Evolutionary conservation across 1,140 invertebrate species (phyloP), one percentile per base, ranked within the genome.

Genomic region (Drosophila micromelanica): DNA sequence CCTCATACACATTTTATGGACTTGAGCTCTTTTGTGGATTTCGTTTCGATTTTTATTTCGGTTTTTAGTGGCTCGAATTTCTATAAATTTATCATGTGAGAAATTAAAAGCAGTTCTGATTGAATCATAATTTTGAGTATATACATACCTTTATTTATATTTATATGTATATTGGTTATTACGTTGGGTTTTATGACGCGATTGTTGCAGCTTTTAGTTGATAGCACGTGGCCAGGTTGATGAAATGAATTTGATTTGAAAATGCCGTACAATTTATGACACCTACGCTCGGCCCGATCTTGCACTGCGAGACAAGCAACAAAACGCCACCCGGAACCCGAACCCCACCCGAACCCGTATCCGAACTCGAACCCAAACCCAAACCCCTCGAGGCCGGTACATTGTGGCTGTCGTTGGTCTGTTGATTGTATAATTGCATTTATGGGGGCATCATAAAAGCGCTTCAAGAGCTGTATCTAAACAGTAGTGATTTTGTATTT

Each of bases 381-480:
- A 5, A n/a, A 3, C 23, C 48, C 23, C 23, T 13, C n/a, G 12
- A 8, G 11, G 11, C 35, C 11, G 51, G 40, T 43, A 38, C 37
- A 38, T 27, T 75, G 79, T 78, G 56, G 73, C 68, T 72, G 71
- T 78, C 57, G 69, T 60, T 59, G 62, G 43, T 52, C 49, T 43
- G 46, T 8, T 43, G 64, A 73, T 86, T 86, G 82, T 86, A 86
- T 86, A 82, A 86, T 86, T 86, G 82, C 82, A 86, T 86, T 87
- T 86, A 86, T 87, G 69, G 84, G 40, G 55, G 64, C 67, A 80
- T 86, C 81, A 74, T 86, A 85, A 85, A 85, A 84, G 43, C 64
- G 73, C 70, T 77, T 86, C 46, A 85, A 86, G 81, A 86, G 73
- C 77, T 85, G 79, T 87, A 87, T 87, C 82, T 87, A 87, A 82